phyloP scores from a whole-genome alignment of 2,113 vertebrate genomes.

The Onychostruthus taczanowskii region DNA sequence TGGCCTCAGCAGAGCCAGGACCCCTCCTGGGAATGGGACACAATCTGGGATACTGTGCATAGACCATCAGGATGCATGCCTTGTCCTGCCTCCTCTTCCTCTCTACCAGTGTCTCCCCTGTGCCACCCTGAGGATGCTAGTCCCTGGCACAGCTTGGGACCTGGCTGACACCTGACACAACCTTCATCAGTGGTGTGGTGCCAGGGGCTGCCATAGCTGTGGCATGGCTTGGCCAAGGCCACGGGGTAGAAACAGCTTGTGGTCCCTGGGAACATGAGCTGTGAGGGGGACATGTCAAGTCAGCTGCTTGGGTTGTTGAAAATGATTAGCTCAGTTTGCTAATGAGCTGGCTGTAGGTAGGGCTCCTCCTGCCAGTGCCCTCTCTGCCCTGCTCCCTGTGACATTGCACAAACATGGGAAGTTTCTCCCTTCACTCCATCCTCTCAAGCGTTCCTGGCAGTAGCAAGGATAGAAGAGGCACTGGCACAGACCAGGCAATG shows the following conservation, averaged over 20 bases:
- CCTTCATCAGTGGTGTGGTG: not conserved
- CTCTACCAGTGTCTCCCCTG: not conserved
- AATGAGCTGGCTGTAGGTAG: not conserved
- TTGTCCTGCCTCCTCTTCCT: not conserved
- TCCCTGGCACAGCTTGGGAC: not conserved
- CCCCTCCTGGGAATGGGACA: not conserved
- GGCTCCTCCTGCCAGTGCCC: not conserved
- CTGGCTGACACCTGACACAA: not conserved
- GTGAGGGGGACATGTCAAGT: not conserved
- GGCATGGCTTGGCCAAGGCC: not conserved
- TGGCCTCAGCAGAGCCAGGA: not conserved
- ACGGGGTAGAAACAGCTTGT: rapidly evolving
- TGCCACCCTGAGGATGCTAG: not conserved
- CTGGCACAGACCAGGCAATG: not conserved
- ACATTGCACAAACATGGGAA: rapidly evolving
- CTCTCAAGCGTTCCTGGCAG: not conserved
- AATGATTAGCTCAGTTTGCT: not conserved
- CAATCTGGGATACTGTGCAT: rapidly evolving
- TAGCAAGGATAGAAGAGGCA: not conserved
- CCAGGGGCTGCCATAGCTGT: not conserved
- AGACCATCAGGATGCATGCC: too few relatives aligned
- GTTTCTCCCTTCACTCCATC: not conserved
- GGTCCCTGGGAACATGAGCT: rapidly evolving
- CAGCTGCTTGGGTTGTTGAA: not conserved
- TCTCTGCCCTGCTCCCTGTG: not conserved